Conservation (phyloP, 1,140 invertebrate genomes). For the Uloborus diversus region DNA sequence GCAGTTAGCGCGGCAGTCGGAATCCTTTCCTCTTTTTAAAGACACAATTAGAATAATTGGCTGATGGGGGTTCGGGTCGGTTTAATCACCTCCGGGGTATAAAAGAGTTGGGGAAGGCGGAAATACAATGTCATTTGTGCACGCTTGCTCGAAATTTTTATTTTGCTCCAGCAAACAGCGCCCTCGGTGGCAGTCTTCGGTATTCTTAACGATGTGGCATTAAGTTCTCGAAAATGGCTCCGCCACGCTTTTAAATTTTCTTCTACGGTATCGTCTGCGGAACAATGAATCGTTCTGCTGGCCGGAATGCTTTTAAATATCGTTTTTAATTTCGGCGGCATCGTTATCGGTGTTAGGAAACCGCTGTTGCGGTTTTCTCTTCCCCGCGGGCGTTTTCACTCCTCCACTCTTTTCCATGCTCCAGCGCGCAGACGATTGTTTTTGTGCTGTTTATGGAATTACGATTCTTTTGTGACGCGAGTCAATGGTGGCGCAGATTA, state of each 20-base stretch:
- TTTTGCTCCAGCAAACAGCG: conserved; percentile 19
- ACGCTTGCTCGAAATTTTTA: conserved; percentile 32
- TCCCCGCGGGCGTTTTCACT: not conserved
- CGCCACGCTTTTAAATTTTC: conserved; percentile 52
- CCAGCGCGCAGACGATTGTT: conserved; percentile 35
- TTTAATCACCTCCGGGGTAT: conserved; percentile 55
- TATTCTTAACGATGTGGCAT: conserved; percentile 40
- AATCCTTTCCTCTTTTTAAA: conserved; percentile 54
- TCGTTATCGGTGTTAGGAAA: conserved; percentile 32
- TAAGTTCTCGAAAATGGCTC: conserved; percentile 47
- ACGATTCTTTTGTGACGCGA: conserved; percentile 4
- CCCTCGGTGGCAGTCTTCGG: not conserved
- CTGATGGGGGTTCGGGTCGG: conserved; percentile 46
- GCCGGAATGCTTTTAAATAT: conserved; percentile 48
- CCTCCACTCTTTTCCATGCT: not conserved
- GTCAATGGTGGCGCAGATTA: conserved; percentile 39
- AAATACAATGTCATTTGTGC: conserved; percentile 39
- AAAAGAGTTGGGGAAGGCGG: conserved; percentile 23
- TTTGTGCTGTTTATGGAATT: conserved; percentile 46
- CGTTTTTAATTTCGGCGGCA: conserved; percentile 51
- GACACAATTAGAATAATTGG: conserved; percentile 56
- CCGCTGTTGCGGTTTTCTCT: not conserved
- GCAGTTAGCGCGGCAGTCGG: conserved; percentile 35
- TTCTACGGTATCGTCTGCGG: conserved; percentile 51
- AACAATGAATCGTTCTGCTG: conserved; percentile 53